Evolutionary conservation across 2,797 vertebrate genomes (phyloP).

Genomic region (Arnoldichthys spilopterus): DNA sequence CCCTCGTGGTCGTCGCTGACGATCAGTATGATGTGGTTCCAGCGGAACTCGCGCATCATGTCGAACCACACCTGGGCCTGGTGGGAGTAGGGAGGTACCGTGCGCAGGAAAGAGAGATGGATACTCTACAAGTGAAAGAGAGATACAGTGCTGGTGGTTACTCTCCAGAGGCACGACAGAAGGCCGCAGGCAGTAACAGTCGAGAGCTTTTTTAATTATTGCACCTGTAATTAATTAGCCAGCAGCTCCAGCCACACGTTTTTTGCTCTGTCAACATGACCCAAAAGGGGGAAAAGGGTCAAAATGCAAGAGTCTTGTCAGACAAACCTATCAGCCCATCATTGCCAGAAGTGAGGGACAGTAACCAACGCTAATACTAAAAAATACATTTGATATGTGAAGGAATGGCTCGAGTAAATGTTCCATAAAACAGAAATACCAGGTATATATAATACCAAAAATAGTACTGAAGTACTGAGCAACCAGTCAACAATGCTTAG

Average conservation of each 20-base stretch:
- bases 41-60: conserved; percentile 97
- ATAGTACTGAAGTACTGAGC: too few species aligned
- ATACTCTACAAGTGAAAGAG: conserved; percentile 84
- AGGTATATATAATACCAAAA: too few species aligned
- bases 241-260: conserved; percentile 22
- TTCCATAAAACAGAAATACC: too few species aligned
- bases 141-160: not conserved
- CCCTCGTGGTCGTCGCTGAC: conserved; percentile 98
- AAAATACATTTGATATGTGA: not conserved
- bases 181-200: conserved; percentile 26
- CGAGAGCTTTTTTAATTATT: conserved; percentile 47
- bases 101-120: conserved; percentile 96
- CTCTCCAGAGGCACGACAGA: conserved; percentile 10
- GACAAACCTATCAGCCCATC: not conserved
- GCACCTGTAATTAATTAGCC: conserved; percentile 48
- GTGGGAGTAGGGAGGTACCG: conserved; percentile 96
- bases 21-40: conserved; percentile 97
- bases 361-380: too few species aligned
- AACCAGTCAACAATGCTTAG: too few species aligned
- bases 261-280: conserved; percentile 12
- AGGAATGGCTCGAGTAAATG: not conserved
- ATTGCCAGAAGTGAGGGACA: too few species aligned
- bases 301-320: not conserved
- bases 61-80: conserved; percentile 99
- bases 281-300: conserved; percentile 10